Conservation (phyloP, 2,113 vertebrate species). For the Gambusia affinis region DNA sequence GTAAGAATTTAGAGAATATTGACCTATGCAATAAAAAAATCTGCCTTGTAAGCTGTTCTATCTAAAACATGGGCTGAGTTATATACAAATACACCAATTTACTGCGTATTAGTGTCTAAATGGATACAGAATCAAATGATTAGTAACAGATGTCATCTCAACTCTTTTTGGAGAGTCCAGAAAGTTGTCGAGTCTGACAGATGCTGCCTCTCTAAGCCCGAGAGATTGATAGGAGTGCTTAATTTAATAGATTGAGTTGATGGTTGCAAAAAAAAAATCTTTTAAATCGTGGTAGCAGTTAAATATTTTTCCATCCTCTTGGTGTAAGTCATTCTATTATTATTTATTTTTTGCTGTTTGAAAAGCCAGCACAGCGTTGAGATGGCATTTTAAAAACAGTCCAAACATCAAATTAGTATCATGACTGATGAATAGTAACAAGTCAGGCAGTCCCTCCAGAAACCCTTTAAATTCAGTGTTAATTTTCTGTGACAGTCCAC, state of each 20-base stretch:
- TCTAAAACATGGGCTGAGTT: slow-evolving; percentile 12
- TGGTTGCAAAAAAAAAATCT: slow-evolving; percentile 49
- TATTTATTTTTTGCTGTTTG: slow-evolving; percentile 60
- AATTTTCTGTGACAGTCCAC: slow-evolving; percentile 46
- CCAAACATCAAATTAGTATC: slow-evolving; percentile 64
- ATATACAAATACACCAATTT: slow-evolving; percentile 18
- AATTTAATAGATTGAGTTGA: slow-evolving; percentile 69
- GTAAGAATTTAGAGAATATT: not conserved
- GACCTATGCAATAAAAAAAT: not conserved
- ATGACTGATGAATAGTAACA: slow-evolving; percentile 36
- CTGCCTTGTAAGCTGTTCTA: slow-evolving; percentile 13
- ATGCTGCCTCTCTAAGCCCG: slow-evolving; percentile 61
- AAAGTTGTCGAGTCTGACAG: slow-evolving; percentile 54
- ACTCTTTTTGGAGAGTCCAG: slow-evolving; percentile 64
- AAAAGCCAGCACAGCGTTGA: slow-evolving; percentile 39
- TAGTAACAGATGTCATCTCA: slow-evolving; percentile 68
- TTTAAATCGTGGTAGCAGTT: slow-evolving; percentile 65
- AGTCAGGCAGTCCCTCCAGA: slow-evolving; percentile 53
- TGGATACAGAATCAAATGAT: slow-evolving; percentile 57
- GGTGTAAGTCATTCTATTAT: slow-evolving; percentile 59
- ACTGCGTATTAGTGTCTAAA: slow-evolving; percentile 24
- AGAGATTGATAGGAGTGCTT: slow-evolving; percentile 55
- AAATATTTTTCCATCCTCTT: slow-evolving; percentile 63
- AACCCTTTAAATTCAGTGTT: slow-evolving; percentile 50
- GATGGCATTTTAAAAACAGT: slow-evolving; percentile 63